phyloP scores from a whole-genome alignment of 2,797 vertebrate genomes.

The Siniperca scherzeri region DNA sequence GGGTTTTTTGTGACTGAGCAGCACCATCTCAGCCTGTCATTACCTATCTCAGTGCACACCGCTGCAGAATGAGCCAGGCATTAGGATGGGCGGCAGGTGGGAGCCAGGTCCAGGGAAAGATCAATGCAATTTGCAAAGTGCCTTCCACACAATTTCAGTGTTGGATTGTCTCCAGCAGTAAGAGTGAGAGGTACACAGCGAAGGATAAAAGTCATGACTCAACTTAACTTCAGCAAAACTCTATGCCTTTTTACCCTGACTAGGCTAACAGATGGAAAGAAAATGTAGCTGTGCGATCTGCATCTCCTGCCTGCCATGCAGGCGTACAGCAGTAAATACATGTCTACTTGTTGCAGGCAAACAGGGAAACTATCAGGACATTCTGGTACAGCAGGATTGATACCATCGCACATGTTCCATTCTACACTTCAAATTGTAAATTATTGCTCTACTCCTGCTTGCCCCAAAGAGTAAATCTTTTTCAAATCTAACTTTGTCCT shows the following conservation, averaged over 20 bases:
- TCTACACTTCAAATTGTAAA: constrained; percentile 33
- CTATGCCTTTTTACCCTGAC: constrained; percentile 31
- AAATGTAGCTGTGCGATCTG: constrained; percentile 19
- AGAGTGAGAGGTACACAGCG: constrained; percentile 34
- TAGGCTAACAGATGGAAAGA: constrained; percentile 6
- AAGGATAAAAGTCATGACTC: constrained; percentile 69
- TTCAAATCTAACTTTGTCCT: constrained; percentile 25
- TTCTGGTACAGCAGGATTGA: constrained; percentile 31
- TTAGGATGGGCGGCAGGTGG: constrained; percentile 79
- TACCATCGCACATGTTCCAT: constrained; percentile 28
- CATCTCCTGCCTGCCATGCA: constrained; percentile 21
- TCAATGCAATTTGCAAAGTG: constrained; percentile 84
- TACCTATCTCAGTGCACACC: constrained; percentile 35
- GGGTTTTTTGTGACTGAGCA: constrained; percentile 16
- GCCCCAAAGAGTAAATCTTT: constrained; percentile 36
- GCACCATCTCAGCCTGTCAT: constrained; percentile 58
- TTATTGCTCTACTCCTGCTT: constrained; percentile 13
- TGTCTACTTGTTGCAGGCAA: constrained; percentile 13
- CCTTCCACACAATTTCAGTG: constrained; percentile 76
- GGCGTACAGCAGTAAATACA: not conserved
- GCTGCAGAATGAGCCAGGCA: constrained; percentile 42
- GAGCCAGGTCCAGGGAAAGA: constrained; percentile 78
- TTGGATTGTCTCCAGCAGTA: constrained; percentile 74
- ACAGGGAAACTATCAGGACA: constrained; percentile 33
- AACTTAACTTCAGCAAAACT: constrained; percentile 67